A percentile compares a stretch with the other conserved stretches of the same genome.
These are phyloP conservation scores for Eurystomus gularis DNA, from an alignment of 2,113 vertebrate species.

Conservation along the genomic window DNA sequence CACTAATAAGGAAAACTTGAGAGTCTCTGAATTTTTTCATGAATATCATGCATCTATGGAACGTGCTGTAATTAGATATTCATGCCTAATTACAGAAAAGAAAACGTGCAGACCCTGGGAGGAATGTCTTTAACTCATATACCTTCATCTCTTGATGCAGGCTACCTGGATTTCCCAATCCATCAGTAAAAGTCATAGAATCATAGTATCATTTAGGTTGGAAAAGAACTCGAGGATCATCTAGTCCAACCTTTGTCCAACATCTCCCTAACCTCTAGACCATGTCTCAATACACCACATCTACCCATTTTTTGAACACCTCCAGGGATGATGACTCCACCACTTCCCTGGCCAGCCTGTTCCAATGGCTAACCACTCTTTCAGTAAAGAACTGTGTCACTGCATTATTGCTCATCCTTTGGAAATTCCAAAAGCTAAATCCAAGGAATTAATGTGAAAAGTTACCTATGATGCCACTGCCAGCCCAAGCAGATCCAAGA, in stretches of 20 bases:
- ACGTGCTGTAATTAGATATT: background rate
- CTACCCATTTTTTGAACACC: too few relatives aligned
- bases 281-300: too few relatives aligned
- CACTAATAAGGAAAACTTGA: background rate
- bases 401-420: constrained; percentile 1
- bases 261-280: too few relatives aligned
- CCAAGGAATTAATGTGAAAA: background rate
- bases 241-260: too few relatives aligned
- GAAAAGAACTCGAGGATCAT: too few relatives aligned
- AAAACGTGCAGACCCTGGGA: background rate
- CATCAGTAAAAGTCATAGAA: background rate
- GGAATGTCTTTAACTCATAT: background rate
- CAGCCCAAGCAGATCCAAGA: background rate
- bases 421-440: constrained; percentile 8
- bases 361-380: too few relatives aligned
- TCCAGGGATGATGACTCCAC: too few relatives aligned
- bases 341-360: too few relatives aligned
- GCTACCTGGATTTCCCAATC: background rate
- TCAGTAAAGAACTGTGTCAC: too few relatives aligned
- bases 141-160: background rate
- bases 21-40: background rate
- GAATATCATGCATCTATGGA: background rate
- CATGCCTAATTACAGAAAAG: background rate
- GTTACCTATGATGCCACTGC: background rate
- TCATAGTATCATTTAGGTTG: too few relatives aligned